Evolutionary conservation across 2,113 vertebrate species (phyloP).

Genomic region (Apteryx mantelli): DNA sequence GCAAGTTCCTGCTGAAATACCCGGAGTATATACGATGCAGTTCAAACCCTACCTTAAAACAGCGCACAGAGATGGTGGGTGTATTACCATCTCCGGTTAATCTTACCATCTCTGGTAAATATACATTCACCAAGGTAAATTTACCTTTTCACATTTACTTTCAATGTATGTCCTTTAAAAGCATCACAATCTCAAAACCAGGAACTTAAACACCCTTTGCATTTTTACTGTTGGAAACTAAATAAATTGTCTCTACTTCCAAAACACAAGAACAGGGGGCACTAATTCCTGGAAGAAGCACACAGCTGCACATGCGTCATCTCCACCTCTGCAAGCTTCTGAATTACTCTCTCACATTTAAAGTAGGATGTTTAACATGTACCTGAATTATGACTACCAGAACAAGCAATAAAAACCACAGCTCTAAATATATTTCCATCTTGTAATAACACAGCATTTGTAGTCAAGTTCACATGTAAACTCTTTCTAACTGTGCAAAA

Average conservation of each 20-base stretch:
- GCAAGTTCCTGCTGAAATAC: not conserved
- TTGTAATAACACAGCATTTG: not conserved
- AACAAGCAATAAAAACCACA: not conserved
- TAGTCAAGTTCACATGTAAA: not conserved
- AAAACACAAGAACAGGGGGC: not conserved
- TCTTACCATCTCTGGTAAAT: not conserved
- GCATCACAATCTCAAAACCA: not conserved
- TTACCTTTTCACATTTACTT: too few species aligned
- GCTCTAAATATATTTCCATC: fast-evolving
- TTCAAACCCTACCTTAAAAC: not conserved
- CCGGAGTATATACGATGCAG: not conserved
- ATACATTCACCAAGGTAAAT: too few species aligned
- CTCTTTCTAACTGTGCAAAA: fast-evolving
- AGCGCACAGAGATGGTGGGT: not conserved
- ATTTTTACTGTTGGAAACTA: not conserved
- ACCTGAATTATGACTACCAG: not conserved
- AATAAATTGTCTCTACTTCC: not conserved
- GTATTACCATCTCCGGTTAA: too few species aligned
- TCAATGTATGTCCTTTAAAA: not conserved
- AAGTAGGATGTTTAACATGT: not conserved
- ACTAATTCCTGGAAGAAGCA: not conserved
- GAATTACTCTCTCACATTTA: not conserved
- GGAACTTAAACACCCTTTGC: not conserved
- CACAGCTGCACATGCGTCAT: not conserved
- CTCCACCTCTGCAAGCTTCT: not conserved